Evolutionary conservation across 2,888 invertebrate genomes (phyloP), one percentile per base, ranked within the genome.

Genomic region (Ornithoptera priamus): DNA sequence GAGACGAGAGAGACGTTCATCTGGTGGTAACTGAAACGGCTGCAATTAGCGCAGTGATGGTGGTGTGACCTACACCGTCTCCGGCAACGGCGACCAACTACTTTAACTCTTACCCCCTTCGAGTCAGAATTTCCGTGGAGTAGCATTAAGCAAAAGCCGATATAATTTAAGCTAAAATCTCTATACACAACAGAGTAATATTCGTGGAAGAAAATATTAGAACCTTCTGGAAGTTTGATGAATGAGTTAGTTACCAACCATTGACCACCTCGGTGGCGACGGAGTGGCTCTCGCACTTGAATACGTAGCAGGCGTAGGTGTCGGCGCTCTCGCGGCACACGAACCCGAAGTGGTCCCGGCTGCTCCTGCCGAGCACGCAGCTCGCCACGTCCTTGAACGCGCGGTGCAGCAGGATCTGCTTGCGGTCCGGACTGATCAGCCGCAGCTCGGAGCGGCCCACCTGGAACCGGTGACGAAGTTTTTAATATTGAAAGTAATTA

Each of bases 371-470:
- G 80, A 97, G 95, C 3, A 97, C 96, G 77, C 98, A 98, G 75
- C 96, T 96, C 1, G 97, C 96, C 17, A 99, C 96, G 81, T 99
- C 98, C 79, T 95, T 96, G 80, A 99, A 96, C 61, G 96, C 96
- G 74, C 98, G 96, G 79, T 97, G 97, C 10, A 99, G 93, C 10
- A 99, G 93, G 17, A 97, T 96, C 78, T 97, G 96, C 81, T 99
- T 99, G 70, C 97, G 94, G 83, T 99, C 98, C 0, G 98, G 97
- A 78, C 98, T 98, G 74, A 99, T 98, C 7, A 99, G 94, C 62
- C 97, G 94, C 17, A 99, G 92, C 84, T 99, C 98, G 36, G 95
- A 94, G 62, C 96, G 94, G 8, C 97, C 98, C 10, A 99, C 97
- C 93, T 97, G 89, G 62, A 39, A 39, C 39, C 39, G 39, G 39